Evolutionary conservation across 2,888 invertebrate genomes (phyloP).

Genomic region (Meganola albula): DNA sequence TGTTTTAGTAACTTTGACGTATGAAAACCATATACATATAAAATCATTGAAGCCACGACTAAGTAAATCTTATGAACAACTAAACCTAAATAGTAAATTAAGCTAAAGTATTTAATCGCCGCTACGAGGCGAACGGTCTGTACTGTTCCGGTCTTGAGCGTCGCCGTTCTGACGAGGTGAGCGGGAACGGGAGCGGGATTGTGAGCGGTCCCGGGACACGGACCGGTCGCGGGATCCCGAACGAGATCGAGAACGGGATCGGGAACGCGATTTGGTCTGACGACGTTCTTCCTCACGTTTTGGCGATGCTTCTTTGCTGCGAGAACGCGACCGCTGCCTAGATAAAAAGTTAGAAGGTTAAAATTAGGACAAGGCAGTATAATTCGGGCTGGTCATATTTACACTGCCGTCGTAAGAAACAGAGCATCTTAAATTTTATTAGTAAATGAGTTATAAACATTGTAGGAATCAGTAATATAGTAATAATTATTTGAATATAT

Average conservation of each 20-base stretch:
- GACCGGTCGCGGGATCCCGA: constrained; percentile 47
- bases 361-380: too few species aligned
- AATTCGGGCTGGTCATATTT: too few species aligned
- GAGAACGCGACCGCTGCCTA: constrained; percentile 84
- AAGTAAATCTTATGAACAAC: constrained; percentile 27
- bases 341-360: too few species aligned
- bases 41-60: constrained; percentile 40
- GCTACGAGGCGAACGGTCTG: constrained; percentile 65
- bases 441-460: too few species aligned
- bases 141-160: constrained; percentile 45
- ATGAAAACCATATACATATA: too few species aligned
- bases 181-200: constrained; percentile 45
- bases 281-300: constrained; percentile 63
- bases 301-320: constrained; percentile 78
- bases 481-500: too few species aligned
- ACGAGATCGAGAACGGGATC: constrained; percentile 47
- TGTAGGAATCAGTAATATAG: too few species aligned
- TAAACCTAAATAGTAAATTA: constrained; percentile 26
- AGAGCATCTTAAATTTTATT: too few species aligned
- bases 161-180: constrained; percentile 66
- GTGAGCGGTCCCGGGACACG: constrained; percentile 43
- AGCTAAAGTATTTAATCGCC: constrained; percentile 44
- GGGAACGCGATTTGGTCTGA: constrained; percentile 57
- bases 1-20: too few species aligned
- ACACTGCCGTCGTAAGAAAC: too few species aligned